Conservation (phyloP, 2,888 invertebrate species). For the Eupithecia centaureata region DNA sequence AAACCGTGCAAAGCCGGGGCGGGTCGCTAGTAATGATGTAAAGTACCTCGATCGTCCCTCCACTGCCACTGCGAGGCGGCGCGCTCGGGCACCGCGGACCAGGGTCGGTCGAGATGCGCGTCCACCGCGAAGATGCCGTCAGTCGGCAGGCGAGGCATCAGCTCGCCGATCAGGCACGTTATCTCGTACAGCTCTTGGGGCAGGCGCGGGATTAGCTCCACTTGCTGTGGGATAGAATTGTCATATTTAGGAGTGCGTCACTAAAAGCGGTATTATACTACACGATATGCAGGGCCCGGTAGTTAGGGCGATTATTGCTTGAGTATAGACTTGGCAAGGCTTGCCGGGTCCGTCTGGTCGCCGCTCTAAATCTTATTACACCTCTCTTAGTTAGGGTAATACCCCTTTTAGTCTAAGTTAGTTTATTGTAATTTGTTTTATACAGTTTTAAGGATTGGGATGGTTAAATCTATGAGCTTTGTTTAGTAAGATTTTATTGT, state of each 20-base stretch:
- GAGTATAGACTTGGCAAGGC: too few relatives aligned
- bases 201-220: constrained; percentile 94
- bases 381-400: too few relatives aligned
- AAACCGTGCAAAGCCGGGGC: too few relatives aligned
- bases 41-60: constrained; percentile 94
- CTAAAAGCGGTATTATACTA: too few relatives aligned
- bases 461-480: too few relatives aligned
- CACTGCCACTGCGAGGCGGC: constrained; percentile 95
- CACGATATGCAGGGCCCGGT: too few relatives aligned
- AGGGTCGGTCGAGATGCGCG: constrained; percentile 91
- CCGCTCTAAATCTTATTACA: too few relatives aligned
- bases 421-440: too few relatives aligned
- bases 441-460: too few relatives aligned
- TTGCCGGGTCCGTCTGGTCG: too few relatives aligned
- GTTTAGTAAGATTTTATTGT: too few relatives aligned
- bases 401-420: not conserved
- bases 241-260: not conserved
- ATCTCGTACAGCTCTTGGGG: constrained; percentile 99
- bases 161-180: constrained; percentile 97
- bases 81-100: constrained; percentile 91
- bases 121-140: constrained; percentile 98
- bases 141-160: constrained; percentile 97
- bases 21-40: not conserved
- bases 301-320: too few relatives aligned
- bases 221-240: constrained; percentile 71